Evolutionary conservation across 2,888 invertebrate species (phyloP), one percentile per base, ranked within the genome.

Genomic region (Oxyteleia sp.): DNA sequence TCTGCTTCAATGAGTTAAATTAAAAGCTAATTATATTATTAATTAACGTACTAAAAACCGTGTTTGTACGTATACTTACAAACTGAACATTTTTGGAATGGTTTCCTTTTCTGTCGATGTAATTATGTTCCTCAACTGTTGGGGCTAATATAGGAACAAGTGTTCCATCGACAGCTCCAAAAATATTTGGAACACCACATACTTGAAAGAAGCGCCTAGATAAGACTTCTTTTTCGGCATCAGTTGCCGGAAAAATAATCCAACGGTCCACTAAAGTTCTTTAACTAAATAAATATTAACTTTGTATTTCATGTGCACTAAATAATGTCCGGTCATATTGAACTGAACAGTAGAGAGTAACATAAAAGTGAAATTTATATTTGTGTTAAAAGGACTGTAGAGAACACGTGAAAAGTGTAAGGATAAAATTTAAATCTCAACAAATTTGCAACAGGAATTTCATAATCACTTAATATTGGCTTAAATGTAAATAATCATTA

Each of bases 121-220:
- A 57, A 57, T 57, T 57, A 23, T 57, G 38, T 13, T 57, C 41
- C 32, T 57, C 23, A 23, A 18, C 35, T 32, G 1, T 23, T n/a
- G 57, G 57, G 13, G 41, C 57, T 35, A 57, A 57, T 35, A 57
- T 41, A 8, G 2, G 11, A 18, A 57, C n/a, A 10, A 57, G 35
- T 13, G 57, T 57, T 15, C 57, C 38, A 23, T 57, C 57, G 11
- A 57, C 57, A 35, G 38, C 41, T 38, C 16, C 57, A 41, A 57
- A 57, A 15, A 57, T n/a, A 23, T 57, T 57, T 57, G 57, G 57
- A 10, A 57, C 41, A 10, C 57, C 16, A 7, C 7, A 10, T 0
- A 43, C 16, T 43, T 16, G 43, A 15, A 16, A 15, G 11, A 43
- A 43, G 16, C 11, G 15, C 8, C 13, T 11, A 38, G 43, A 43